Evolutionary conservation across 2,888 invertebrate genomes (phyloP).

Genomic region (Drosophila pseudotalamancana): DNA sequence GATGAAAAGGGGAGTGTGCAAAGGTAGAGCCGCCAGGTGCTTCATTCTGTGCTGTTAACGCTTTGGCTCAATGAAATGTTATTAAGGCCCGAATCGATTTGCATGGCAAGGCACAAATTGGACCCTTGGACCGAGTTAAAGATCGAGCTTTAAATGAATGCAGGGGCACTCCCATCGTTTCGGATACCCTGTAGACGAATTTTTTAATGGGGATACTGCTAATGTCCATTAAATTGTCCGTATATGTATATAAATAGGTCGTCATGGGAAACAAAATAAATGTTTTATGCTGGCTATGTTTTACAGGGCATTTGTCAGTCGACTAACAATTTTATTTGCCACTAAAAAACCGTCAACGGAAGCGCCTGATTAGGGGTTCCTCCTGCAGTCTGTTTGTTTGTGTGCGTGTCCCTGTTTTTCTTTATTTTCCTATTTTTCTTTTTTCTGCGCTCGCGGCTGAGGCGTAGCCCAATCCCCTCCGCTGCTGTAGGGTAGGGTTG

Average conservation of each 20-base stretch:
- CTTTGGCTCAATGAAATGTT: slow-evolving; percentile 18
- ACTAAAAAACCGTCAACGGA: slow-evolving; percentile 48
- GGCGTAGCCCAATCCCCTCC: slow-evolving; percentile 51
- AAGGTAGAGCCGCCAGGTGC: slow-evolving; percentile 43
- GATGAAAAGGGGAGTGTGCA: neutral
- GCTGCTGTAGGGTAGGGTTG: slow-evolving; percentile 38
- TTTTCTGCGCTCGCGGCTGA: slow-evolving; percentile 40
- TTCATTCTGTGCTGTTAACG: slow-evolving; percentile 12
- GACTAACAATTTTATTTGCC: neutral
- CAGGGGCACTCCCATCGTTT: slow-evolving; percentile 1
- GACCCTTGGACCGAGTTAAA: slow-evolving; percentile 30
- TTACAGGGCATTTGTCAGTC: neutral
- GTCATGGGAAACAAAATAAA: too few relatives aligned
- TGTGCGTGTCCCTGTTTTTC: slow-evolving; percentile 21
- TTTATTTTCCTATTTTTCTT: neutral
- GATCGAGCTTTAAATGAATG: too few relatives aligned
- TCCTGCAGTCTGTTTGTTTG: slow-evolving; percentile 26
- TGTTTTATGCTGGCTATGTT: neutral
- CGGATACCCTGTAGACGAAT: slow-evolving; percentile 2
- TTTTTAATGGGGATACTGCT: too few relatives aligned
- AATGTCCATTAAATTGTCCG: too few relatives aligned
- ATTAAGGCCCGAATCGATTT: slow-evolving; percentile 52
- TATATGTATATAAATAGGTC: too few relatives aligned
- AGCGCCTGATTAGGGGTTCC: slow-evolving; percentile 67
- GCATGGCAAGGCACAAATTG: slow-evolving; percentile 61